phyloP scores from a whole-genome alignment of 2,888 invertebrate genomes.

The Cheilosia vulpina region DNA sequence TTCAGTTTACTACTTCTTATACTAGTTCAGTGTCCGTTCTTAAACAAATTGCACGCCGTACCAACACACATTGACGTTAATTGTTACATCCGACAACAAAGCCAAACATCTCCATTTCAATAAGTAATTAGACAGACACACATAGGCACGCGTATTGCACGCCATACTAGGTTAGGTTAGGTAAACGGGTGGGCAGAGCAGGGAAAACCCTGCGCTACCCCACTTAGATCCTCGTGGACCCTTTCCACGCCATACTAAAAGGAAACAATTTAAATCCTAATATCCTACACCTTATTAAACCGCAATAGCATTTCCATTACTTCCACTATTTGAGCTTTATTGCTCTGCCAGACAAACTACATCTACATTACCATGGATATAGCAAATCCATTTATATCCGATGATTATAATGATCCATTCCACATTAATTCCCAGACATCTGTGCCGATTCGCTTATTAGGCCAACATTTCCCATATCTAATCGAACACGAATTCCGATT shows the following conservation, averaged over 20 bases:
- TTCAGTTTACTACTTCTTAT: too few relatives aligned
- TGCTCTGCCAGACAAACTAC: neutral
- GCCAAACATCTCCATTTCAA: too few relatives aligned
- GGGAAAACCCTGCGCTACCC: too few relatives aligned
- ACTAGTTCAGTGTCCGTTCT: too few relatives aligned
- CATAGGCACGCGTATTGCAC: too few relatives aligned
- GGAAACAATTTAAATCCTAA: neutral
- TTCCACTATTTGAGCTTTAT: neutral
- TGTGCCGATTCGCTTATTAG: constrained; percentile 12
- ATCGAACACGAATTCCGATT: constrained; percentile 11
- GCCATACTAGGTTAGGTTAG: too few relatives aligned
- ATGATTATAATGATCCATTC: constrained; percentile 3
- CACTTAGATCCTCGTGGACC: too few relatives aligned
- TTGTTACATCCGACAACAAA: too few relatives aligned
- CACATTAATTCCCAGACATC: constrained; percentile 11
- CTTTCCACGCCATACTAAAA: neutral
- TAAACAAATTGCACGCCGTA: too few relatives aligned
- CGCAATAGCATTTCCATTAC: neutral
- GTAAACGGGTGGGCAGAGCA: too few relatives aligned
- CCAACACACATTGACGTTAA: too few relatives aligned
- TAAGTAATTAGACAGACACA: neutral
- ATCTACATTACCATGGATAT: neutral
- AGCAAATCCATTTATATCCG: constrained; percentile 2
- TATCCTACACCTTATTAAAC: neutral
- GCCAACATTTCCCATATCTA: constrained; percentile 3